Conservation (phyloP, 2,113 vertebrate genomes). For the Colossoma macropomum region DNA sequence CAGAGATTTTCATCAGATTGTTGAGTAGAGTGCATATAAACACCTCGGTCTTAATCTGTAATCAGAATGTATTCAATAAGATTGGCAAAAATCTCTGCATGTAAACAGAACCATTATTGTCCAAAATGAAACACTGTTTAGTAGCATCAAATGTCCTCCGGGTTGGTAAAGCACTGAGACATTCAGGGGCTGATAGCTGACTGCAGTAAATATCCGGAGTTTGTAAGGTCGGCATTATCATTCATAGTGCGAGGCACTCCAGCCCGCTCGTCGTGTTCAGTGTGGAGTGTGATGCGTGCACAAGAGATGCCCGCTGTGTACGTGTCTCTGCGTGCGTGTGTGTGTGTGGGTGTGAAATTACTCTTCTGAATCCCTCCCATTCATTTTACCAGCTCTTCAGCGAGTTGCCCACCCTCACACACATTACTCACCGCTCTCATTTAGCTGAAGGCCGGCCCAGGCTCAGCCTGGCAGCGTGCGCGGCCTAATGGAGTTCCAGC, state of each 20-base stretch:
- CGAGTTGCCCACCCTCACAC: slow-evolving; percentile 29
- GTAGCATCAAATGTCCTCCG: neutral
- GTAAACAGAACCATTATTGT: too few species aligned
- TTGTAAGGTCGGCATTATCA: neutral
- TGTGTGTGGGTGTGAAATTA: slow-evolving; percentile 38
- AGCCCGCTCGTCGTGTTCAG: slow-evolving; percentile 7
- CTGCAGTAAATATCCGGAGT: neutral
- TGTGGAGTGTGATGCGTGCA: slow-evolving; percentile 5
- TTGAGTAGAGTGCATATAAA: too few species aligned
- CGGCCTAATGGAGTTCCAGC: slow-evolving; percentile 9
- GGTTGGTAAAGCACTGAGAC: neutral
- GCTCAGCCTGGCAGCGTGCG: neutral
- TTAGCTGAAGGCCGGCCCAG: neutral
- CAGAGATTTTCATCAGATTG: too few species aligned
- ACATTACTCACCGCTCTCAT: slow-evolving; percentile 41
- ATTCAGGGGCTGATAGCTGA: neutral
- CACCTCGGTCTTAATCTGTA: too few species aligned
- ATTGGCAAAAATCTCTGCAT: too few species aligned
- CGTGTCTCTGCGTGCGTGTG: neutral
- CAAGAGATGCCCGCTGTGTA: neutral
- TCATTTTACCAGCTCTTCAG: slow-evolving; percentile 47
- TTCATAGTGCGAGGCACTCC: neutral
- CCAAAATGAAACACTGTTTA: neutral
- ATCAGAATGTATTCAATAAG: too few species aligned
- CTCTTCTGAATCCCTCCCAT: slow-evolving; percentile 33